These are phyloP conservation scores for Sebastes umbrosus DNA, from an alignment of 2,797 vertebrate genomes.

Conservation along the genomic window DNA sequence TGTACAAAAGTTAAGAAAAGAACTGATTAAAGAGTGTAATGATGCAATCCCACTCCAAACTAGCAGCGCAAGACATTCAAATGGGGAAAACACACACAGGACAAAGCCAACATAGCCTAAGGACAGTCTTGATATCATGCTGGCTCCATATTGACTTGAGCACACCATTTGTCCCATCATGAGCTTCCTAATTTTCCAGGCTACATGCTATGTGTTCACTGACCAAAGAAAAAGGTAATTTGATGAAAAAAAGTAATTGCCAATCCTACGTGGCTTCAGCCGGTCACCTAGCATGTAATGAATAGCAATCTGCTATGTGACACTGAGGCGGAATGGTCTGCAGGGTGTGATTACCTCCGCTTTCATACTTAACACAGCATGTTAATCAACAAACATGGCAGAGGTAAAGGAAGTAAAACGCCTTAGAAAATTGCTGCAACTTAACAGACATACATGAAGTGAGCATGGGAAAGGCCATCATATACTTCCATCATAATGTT, in stretches of 20 bases:
- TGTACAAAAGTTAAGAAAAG: neutral
- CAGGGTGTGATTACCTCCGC: neutral
- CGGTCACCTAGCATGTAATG: constrained; percentile 18
- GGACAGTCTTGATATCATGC: constrained; percentile 21
- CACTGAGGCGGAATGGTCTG: neutral
- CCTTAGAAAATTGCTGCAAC: neutral
- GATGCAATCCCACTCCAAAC: neutral
- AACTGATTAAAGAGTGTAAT: constrained; percentile 17
- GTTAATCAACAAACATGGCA: neutral
- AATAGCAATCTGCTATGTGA: constrained; percentile 8
- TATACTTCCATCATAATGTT: no score
- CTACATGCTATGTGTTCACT: constrained; percentile 11
- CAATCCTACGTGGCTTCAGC: constrained; percentile 5
- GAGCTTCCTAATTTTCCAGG: constrained; percentile 4
- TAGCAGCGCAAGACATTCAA: neutral
- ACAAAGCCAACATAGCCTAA: neutral
- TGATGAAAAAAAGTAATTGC: constrained; percentile 12
- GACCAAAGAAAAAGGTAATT: constrained; percentile 22
- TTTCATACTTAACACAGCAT: constrained; percentile 18
- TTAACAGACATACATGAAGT: no score
- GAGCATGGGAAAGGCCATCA: no score
- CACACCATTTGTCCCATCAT: constrained; percentile 28
- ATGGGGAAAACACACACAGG: neutral
- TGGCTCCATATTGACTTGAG: constrained; percentile 15
- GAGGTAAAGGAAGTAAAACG: neutral